Base-by-base conservation (phyloP, 2,113 vertebrate genomes). In the Hemichromis elongatus region DNA sequence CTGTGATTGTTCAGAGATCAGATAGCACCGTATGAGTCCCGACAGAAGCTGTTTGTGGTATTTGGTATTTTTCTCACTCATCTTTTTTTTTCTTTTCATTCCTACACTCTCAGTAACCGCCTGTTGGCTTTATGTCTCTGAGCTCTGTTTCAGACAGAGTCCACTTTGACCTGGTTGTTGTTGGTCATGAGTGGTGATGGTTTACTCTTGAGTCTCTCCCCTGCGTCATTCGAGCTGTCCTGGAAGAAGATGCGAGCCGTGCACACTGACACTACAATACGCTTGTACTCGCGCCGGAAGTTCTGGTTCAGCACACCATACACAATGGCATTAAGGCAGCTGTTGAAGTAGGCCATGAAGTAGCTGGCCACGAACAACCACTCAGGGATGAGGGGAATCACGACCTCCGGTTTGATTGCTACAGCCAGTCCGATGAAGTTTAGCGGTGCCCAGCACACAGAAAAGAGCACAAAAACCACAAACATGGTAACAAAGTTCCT, bases 281-380 rank as follows among this genome's bases (percentile, higher is more conserved):
- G 97, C 70, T 97, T 97, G 94, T 99, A 99, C 90, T 99, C 99
- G 12, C 97, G 96, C 81, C 98, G 96, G 95, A 99, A 99, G 93
- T 99, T 99, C 95, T 98, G 98, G 94, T 99, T 99, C 82, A 99
- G 95, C 37, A 98, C 96, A 79, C 99, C 99, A 55, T 99, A 99
- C 80, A 99, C 96, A 14, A 99, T 98, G 85, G 98, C 98, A 79
- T 99, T 99, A 96, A 99, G 98, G 96, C 98, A 99, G 96, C 99
- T 99, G 96, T 99, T 99, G 96, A 99, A 99, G 94, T 99, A 99
- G 0, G 98, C 98, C 98, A 99, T 97, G 86, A 99, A 99, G 94
- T 99, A 99, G 93, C 99, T 99, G 54, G 97, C 95, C 84, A 99
- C 98, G 24, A 99, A 99, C 47, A 99, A 92, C 98, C 99, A 99